Evolutionary conservation across 2,888 invertebrate species (phyloP), one percentile per base, ranked within the genome.

Genomic region (Mayetiola destructor): DNA sequence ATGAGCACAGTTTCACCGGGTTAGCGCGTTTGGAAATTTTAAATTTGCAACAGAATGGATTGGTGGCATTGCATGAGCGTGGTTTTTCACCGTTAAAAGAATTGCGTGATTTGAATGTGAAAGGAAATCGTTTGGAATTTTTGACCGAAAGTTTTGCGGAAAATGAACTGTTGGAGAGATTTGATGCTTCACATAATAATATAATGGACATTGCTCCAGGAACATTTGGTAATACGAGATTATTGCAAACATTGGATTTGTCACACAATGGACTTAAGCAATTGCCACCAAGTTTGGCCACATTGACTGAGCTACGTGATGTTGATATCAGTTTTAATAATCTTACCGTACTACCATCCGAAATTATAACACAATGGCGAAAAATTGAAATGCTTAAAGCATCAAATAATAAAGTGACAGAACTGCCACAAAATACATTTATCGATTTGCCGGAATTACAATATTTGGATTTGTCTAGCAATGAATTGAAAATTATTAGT

Each of bases 321-420:
- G 74, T 91, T 53, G 88, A 91, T 68, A 75, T 89, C 59, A 87
- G 87, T 66, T 80, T 80, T 67, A 91, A 91, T 70, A 79, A 84
- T 60, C 77, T 91, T 37, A 79, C 81, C 63, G 74, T 77, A 58
- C 76, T 89, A 58, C 79, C 84, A 57, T 79, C 82, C 1, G 82
- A 83, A 62, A 77, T 81, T 1, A 74, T 92, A 56, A 80, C 80
- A 60, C 82, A 80, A 61, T 75, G 89, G 65, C 78, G 80, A 36
- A 79, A 81, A 42, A 74, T 91, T 18, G 77, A 77, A 48, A 82
- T 84, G 65, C 76, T 91, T 36, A 81, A 81, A 62, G 73, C 90
- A 60, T 82, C 85, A 3, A 78, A 82, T 62, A 91, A 91, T 70
- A 81, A 81, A 63, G 78, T 91, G 39, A 74, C 79, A 21, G 82